Evolutionary conservation across 2,888 invertebrate species (phyloP), one percentile per base, ranked within the genome.

Genomic region (Drosophila mettleri): DNA sequence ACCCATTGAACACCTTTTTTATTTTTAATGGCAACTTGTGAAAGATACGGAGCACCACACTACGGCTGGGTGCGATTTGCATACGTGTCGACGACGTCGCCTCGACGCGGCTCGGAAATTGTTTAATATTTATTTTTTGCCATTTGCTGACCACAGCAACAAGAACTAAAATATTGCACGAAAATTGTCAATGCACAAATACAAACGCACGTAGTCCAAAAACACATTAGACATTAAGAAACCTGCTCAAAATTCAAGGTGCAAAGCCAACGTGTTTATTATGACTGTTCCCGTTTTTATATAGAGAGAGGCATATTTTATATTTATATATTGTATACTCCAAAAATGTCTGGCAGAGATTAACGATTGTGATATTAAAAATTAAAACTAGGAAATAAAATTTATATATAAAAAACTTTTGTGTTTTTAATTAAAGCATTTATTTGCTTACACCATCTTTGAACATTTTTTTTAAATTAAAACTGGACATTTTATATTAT

Each of bases 111-210:
- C 51, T 45, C 57, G 49, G 69, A 63, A 53, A 71, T 86, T 86
- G 86, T 85, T 86, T 82, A 87, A 88, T 89, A 89, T 89, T 86
- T 76, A 89, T 89, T 80, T 82, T 88, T 76, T 89, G 89, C 79
- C 89, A 80, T 82, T 85, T 80, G 84, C 27, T 89, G 89, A 89
- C 89, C 89, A 84, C 84, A 78, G 68, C 74, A 78, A 74, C 66
- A 74, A 86, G 68, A 80, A 78, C 58, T 69, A 61, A 61, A 74
- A 74, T 57, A 74, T 66, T 69, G 60, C 64, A 63, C 66, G 51
- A 36, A 29, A 46, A 46, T 51, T 45, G 57, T 59, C 54, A 45
- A 54, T 33, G 59, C 65, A 54, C 53, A 61, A 45, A 48, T 53
- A n/a, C 51, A 54, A 51, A 39, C 73, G 53, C 64, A 64, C 60